A percentile compares a stretch with the other conserved stretches of the same genome.
Conservation (phyloP, 2,113 vertebrate genomes). For the Bucco capensis region DNA sequence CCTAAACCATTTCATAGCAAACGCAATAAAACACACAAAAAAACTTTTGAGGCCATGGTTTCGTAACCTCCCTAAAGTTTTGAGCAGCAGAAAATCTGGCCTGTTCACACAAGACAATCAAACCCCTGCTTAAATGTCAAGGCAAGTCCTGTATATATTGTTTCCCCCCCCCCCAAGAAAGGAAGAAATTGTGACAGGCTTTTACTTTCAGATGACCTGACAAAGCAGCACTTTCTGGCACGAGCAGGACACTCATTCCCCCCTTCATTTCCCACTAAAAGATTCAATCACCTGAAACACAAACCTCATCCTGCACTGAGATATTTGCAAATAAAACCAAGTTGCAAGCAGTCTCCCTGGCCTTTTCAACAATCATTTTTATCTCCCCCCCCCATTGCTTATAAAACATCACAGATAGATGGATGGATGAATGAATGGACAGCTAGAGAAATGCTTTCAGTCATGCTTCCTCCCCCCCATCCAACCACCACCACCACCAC, state of each 20-base stretch:
- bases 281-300: slow-evolving; percentile 38
- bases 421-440: slow-evolving; percentile 40
- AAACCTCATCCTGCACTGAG: slow-evolving; percentile 7
- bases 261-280: slow-evolving; percentile 16
- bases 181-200: slow-evolving; percentile 5
- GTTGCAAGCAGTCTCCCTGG: slow-evolving; percentile 14
- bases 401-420: slow-evolving; percentile 25
- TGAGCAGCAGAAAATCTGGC: not conserved
- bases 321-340: slow-evolving; percentile 22
- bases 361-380: slow-evolving; percentile 6
- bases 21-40: not conserved
- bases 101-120: slow-evolving; percentile 20
- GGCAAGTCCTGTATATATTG: not conserved
- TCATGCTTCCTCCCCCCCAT: slow-evolving; percentile 24
- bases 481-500: not conserved
- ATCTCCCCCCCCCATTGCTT: too few relatives aligned
- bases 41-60: slow-evolving; percentile 35
- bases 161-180: not conserved
- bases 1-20: not conserved
- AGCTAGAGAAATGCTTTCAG: slow-evolving; percentile 47
- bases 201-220: slow-evolving; percentile 14
- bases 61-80: slow-evolving; percentile 53
- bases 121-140: not conserved
- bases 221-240: slow-evolving; percentile 7
- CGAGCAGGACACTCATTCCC: not conserved